Conservation (phyloP, 2,797 vertebrate species). For the Lutjanus argentimaculatus region DNA sequence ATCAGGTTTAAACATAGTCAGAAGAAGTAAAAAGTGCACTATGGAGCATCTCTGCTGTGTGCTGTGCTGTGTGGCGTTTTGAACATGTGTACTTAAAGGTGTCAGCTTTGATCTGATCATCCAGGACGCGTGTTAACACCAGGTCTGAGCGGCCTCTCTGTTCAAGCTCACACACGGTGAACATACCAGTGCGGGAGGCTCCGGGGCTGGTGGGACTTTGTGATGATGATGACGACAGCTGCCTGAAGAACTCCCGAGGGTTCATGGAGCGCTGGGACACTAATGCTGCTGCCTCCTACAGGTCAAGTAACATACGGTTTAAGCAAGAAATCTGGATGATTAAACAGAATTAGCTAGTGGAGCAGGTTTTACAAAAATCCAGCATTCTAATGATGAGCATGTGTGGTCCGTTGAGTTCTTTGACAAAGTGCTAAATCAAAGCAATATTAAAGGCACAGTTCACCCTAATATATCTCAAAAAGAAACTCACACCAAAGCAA, state of each 20-base stretch:
- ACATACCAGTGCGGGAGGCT: constrained; percentile 82
- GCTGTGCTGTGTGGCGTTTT: too few species aligned
- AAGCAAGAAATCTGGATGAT: background rate
- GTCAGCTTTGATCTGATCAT: too few species aligned
- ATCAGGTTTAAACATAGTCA: too few species aligned
- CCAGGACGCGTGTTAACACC: too few species aligned
- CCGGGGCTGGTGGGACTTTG: constrained; percentile 80
- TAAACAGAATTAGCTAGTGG: background rate
- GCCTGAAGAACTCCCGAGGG: constrained; percentile 90
- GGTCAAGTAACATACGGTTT: background rate
- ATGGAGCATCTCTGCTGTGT: too few species aligned
- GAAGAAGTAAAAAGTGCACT: too few species aligned
- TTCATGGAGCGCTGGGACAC: constrained; percentile 89
- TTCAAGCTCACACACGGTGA: constrained; percentile 3
- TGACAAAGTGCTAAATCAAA: constrained; percentile 1
- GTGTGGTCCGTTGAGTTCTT: background rate
- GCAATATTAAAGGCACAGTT: too few species aligned
- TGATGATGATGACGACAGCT: constrained; percentile 83
- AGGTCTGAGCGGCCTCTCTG: background rate
- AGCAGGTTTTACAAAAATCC: background rate
- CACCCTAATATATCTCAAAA: too few species aligned
- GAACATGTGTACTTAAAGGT: too few species aligned
- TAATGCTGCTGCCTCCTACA: constrained; percentile 88
- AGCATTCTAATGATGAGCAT: background rate
- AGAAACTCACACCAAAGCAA: too few species aligned